These are phyloP conservation scores for Rhogogaster chlorosoma DNA, from an alignment of 2,888 invertebrate genomes.

Conservation along the genomic window DNA sequence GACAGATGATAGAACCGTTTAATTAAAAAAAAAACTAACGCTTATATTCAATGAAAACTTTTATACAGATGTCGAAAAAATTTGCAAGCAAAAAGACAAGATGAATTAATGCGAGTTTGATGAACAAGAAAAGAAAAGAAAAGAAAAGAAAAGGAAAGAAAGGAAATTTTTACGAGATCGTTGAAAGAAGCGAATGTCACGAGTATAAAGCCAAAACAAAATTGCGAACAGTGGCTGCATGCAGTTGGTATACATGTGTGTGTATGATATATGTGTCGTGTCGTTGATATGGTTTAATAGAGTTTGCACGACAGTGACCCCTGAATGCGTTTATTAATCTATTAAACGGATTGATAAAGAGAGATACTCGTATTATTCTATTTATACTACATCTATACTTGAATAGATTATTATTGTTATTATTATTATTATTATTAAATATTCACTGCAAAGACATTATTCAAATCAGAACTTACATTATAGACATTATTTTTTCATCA, in stretches of 20 bases:
- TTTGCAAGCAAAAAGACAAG: too few species aligned
- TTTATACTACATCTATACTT: constrained; percentile 42
- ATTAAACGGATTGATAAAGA: constrained; percentile 64
- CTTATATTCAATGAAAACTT: too few species aligned
- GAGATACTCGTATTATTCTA: constrained; percentile 57
- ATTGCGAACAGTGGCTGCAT: neutral
- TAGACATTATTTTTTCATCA: too few species aligned
- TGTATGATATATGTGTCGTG: neutral
- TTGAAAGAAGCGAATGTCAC: neutral
- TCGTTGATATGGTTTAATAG: constrained; percentile 52
- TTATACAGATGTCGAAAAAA: too few species aligned
- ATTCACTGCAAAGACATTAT: neutral
- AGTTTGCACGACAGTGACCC: constrained; percentile 66
- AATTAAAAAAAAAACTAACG: neutral
- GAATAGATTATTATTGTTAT: constrained; percentile 28
- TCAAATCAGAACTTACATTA: neutral
- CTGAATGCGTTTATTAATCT: constrained; percentile 67
- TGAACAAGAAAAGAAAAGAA: neutral
- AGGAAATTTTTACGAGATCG: neutral
- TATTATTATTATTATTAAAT: constrained; percentile 11
- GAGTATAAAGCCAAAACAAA: neutral
- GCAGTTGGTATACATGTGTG: neutral
- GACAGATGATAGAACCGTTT: neutral
- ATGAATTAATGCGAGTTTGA: too few species aligned
- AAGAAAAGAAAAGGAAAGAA: neutral